phyloP scores from a whole-genome alignment of 2,113 vertebrate genomes.

The Oreochromis aureus region DNA sequence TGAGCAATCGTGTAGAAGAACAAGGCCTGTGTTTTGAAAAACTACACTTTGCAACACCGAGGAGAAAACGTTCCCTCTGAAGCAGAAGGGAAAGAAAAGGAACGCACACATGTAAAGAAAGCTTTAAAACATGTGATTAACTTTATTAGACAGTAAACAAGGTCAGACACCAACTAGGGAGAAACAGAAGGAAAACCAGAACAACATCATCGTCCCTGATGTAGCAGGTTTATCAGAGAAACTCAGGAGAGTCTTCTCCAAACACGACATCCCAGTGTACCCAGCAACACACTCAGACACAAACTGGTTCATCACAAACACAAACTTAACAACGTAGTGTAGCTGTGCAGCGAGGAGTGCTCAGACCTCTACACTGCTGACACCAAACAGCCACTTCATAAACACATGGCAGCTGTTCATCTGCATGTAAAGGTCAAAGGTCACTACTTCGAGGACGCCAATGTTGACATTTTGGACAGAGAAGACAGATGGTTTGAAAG shows the following conservation, averaged over 20 bases:
- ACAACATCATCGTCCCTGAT: not conserved
- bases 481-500: not conserved
- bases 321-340: not conserved
- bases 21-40: not conserved
- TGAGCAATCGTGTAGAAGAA: not conserved
- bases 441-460: not conserved
- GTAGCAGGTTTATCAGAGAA: not conserved
- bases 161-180: not conserved
- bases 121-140: not conserved
- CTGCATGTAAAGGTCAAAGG: not conserved
- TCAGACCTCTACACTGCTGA: not conserved
- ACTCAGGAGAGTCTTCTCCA: not conserved
- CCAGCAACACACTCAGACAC: too few species aligned
- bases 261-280: not conserved
- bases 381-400: not conserved
- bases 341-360: not conserved
- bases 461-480: not conserved
- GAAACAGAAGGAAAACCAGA: not conserved
- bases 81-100: not conserved
- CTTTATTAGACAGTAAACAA: not conserved
- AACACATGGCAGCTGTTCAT: not conserved
- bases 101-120: not conserved
- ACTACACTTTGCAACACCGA: not conserved
- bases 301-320: too few species aligned
- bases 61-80: not conserved